These are phyloP conservation scores for Myrmophylax atrothorax DNA, from an alignment of 2,113 vertebrate species.

Conservation along the genomic window DNA sequence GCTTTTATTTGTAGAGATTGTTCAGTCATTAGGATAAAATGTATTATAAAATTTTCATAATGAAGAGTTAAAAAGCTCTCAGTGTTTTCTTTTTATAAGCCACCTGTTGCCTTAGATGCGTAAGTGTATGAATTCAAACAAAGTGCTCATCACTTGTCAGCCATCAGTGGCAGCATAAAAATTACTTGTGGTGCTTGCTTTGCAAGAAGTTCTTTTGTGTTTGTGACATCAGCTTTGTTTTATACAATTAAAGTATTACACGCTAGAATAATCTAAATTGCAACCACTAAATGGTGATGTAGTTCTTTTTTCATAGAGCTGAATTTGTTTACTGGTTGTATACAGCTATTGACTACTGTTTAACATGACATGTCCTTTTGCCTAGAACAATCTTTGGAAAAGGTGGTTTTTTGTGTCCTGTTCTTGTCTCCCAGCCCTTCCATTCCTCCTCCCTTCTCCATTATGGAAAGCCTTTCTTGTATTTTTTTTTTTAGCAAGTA, in stretches of 20 bases:
- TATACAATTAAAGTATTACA: conserved; percentile 96
- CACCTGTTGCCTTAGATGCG: conserved; percentile 78
- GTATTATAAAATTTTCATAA: conserved; percentile 56
- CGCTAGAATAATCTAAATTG: conserved; percentile 95
- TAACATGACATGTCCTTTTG: conserved; percentile 83
- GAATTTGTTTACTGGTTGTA: conserved; percentile 92
- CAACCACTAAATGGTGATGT: conserved; percentile 85
- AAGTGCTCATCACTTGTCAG: conserved; percentile 88
- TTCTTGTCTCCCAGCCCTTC: conserved; percentile 50
- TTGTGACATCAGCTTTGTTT: conserved; percentile 94
- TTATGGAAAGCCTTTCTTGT: conserved; percentile 46
- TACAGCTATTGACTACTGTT: conserved; percentile 85
- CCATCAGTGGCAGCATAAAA: conserved; percentile 82
- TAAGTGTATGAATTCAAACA: conserved; percentile 80
- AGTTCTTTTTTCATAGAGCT: conserved; percentile 81
- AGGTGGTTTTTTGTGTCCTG: conserved; percentile 35
- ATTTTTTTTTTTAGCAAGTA: conserved; percentile 54
- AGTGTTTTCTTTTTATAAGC: conserved; percentile 78
- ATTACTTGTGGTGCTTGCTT: conserved; percentile 87
- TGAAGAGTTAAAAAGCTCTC: conserved; percentile 72
- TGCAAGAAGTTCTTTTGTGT: conserved; percentile 87
- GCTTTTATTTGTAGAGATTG: conserved; percentile 44
- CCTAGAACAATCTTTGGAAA: conserved; percentile 57
- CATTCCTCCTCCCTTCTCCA: conserved; percentile 26
- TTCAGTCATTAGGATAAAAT: conserved; percentile 52